phyloP scores from a whole-genome alignment of 2,113 vertebrate species.

The Nothoprocta perdicaria region DNA sequence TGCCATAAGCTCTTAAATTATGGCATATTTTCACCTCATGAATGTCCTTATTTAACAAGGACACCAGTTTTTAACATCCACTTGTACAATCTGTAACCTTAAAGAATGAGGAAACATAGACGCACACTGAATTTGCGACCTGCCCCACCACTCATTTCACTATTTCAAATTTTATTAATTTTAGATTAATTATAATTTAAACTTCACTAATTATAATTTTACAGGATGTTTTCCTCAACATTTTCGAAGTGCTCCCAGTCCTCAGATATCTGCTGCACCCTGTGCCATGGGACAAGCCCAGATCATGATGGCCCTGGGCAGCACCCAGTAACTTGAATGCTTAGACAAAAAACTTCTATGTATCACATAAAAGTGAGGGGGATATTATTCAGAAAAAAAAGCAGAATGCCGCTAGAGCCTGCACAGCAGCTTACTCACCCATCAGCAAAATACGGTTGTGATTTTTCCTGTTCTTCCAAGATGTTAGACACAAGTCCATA shows the following conservation, averaged over 20 bases:
- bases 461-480: constrained; percentile 88
- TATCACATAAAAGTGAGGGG: neutral
- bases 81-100: fast-evolving
- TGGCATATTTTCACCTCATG: fast-evolving
- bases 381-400: neutral
- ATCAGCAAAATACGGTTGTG: constrained; percentile 81
- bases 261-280: fast-evolving
- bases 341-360: neutral
- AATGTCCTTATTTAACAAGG: fast-evolving
- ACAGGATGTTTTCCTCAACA: fast-evolving
- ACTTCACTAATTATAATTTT: too few relatives aligned
- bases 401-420: neutral
- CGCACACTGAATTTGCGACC: neutral
- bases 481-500: constrained; percentile 93
- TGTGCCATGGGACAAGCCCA: fast-evolving
- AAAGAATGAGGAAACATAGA: fast-evolving
- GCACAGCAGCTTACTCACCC: constrained; percentile 81
- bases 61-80: fast-evolving
- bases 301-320: fast-evolving
- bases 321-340: neutral
- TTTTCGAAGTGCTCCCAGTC: neutral
- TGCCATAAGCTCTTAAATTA: too few relatives aligned
- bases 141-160: neutral
- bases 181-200: too few relatives aligned
- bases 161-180: neutral